Percentiles rank a stretch among this genome's conserved stretches.
These are phyloP conservation scores for Martes martes DNA, from an alignment of 2,113 vertebrate species.

Conservation along the genomic window DNA sequence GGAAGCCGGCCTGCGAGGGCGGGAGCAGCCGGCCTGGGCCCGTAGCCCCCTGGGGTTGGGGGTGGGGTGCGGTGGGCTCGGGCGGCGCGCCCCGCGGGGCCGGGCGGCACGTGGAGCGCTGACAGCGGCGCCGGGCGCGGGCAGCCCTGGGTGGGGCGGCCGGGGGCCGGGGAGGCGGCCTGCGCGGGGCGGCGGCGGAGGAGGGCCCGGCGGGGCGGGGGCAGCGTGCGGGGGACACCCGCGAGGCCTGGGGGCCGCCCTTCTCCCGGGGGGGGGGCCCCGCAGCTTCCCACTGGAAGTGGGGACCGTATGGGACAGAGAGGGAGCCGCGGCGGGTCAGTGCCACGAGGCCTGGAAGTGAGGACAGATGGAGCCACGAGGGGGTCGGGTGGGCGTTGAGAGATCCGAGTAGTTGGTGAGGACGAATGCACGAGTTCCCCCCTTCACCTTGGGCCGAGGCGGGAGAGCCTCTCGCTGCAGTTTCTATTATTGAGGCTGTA, in stretches of 20 bases:
- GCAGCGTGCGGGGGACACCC: not conserved
- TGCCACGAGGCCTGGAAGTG: constrained; percentile 45
- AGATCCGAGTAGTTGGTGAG: not conserved
- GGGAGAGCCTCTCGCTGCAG: not conserved
- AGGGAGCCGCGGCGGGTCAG: not conserved
- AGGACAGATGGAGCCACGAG: not conserved
- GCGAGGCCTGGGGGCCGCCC: too few relatives aligned
- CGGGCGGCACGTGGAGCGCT: constrained; percentile 55
- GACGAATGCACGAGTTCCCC: not conserved
- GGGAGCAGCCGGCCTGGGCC: not conserved
- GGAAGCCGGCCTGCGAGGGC: not conserved
- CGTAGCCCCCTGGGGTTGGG: not conserved
- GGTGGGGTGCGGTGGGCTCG: not conserved
- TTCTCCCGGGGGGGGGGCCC: not conserved
- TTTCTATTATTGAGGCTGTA: constrained; percentile 9
- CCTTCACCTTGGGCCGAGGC: not conserved
- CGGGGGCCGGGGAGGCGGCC: not conserved
- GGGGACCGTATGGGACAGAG: constrained; percentile 4
- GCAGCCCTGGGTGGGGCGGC: constrained; percentile 44
- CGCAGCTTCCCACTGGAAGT: not conserved
- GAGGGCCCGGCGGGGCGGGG: not conserved
- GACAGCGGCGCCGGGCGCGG: constrained; percentile 39
- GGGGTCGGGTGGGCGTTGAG: not conserved
- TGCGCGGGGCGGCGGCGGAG: not conserved
- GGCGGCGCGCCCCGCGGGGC: not conserved